Conservation (phyloP, 2,888 invertebrate genomes). For the Macaria notata region DNA sequence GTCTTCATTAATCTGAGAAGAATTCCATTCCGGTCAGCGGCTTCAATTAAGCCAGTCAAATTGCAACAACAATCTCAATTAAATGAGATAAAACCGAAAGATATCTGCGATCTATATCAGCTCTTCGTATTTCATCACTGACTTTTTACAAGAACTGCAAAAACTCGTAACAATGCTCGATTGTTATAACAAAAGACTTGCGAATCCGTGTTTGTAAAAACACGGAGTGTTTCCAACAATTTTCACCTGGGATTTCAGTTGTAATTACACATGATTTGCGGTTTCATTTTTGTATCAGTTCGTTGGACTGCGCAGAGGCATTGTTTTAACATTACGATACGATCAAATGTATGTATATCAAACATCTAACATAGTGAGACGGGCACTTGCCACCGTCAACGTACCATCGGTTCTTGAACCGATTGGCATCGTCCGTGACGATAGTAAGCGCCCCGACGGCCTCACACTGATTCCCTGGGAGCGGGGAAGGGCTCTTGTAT, state of each 20-base stretch:
- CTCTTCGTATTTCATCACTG: slow-evolving; percentile 11
- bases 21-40: not conserved
- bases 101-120: slow-evolving; percentile 4
- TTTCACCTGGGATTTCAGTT: slow-evolving; percentile 30
- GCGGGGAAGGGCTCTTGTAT: no score
- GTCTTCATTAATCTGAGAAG: not conserved
- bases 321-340: not conserved
- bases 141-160: slow-evolving; percentile 19
- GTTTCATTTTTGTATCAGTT: slow-evolving; percentile 19
- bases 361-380: no score
- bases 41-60: slow-evolving; percentile 11
- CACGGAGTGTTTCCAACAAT: slow-evolving; percentile 20
- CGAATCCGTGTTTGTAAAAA: slow-evolving; percentile 42
- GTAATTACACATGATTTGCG: slow-evolving; percentile 28
- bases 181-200: slow-evolving; percentile 42
- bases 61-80: slow-evolving; percentile 2
- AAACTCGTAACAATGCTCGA: slow-evolving; percentile 44
- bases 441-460: no score
- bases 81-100: slow-evolving; percentile 12
- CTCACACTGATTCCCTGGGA: no score
- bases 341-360: no score
- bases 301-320: slow-evolving; percentile 2
- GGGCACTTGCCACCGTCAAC: no score
- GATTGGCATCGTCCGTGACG: no score
- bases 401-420: no score